phyloP scores from a whole-genome alignment of 2,797 vertebrate species.

The Mormyrus proboscirostris region DNA sequence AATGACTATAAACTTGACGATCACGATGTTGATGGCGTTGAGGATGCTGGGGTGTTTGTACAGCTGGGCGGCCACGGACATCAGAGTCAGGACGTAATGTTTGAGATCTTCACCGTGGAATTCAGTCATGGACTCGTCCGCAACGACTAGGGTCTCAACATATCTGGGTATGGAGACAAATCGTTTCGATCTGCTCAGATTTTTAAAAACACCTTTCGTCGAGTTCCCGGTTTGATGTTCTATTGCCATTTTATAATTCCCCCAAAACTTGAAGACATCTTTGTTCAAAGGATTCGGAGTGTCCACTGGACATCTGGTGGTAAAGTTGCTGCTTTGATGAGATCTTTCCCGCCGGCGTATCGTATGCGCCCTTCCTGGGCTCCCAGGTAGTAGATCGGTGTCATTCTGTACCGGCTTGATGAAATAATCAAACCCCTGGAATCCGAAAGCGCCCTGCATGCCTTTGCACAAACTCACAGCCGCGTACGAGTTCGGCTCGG shows the following conservation, averaged over 20 bases:
- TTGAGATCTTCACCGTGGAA: conserved; percentile 90
- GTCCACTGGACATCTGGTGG: conserved; percentile 81
- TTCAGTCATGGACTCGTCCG: conserved; percentile 88
- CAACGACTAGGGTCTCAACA: conserved; percentile 92
- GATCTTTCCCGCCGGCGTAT: conserved; percentile 68
- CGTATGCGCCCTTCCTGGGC: conserved; percentile 62
- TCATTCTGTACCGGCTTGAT: conserved; percentile 71
- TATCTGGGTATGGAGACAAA: conserved; percentile 87
- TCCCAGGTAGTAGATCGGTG: conserved; percentile 41
- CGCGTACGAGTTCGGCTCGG: conserved; percentile 76
- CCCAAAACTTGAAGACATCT: conserved; percentile 66
- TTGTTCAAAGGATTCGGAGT: conserved; percentile 56
- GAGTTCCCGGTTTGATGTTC: conserved; percentile 36
- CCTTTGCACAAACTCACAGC: conserved; percentile 87
- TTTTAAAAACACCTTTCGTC: conserved; percentile 51
- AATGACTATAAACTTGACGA: conserved; percentile 87
- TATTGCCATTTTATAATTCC: conserved; percentile 63
- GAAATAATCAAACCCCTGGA: conserved; percentile 79
- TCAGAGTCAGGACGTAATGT: conserved; percentile 87
- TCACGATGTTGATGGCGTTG: conserved; percentile 82
- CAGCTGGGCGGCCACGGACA: conserved; percentile 87
- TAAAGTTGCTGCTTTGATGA: conserved; percentile 51
- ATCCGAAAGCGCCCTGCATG: conserved; percentile 82
- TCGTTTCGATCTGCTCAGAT: conserved; percentile 71
- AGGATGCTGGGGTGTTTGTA: conserved; percentile 90